Percentiles rank a stretch among this genome's conserved stretches.
Conservation (phyloP, 1,140 invertebrate genomes). For the Hypothenemus hampei region DNA sequence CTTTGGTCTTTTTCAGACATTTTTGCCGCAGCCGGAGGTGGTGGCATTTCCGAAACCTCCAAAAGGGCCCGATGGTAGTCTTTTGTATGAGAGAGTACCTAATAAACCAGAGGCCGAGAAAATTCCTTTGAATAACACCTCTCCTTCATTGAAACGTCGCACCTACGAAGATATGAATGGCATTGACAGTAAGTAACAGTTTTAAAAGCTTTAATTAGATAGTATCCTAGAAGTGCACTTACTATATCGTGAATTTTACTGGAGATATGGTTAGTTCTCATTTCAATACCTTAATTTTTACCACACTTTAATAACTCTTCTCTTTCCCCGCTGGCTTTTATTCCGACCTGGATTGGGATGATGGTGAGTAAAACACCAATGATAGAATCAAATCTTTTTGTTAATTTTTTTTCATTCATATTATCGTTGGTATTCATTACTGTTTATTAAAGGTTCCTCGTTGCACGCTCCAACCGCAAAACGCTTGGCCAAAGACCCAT, state of each 20-base stretch:
- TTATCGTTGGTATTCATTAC: not conserved
- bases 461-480: conserved; percentile 52
- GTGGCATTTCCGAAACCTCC: conserved; percentile 84
- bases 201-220: too few species aligned
- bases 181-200: conserved; percentile 77
- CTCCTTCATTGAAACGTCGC: conserved; percentile 66
- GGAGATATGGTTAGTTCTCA: too few species aligned
- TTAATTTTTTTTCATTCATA: too few species aligned
- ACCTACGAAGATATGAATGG: conserved; percentile 86
- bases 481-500: conserved; percentile 65
- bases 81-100: conserved; percentile 76
- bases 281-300: too few species aligned
- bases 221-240: too few species aligned
- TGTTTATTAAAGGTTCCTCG: conserved; percentile 31
- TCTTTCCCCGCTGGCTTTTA: conserved; percentile 54
- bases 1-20: conserved; percentile 2
- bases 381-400: too few species aligned
- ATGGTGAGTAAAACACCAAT: conserved; percentile 48
- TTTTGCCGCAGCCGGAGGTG: conserved; percentile 70
- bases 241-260: too few species aligned
- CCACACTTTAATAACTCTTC: too few species aligned
- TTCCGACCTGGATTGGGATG: conserved; percentile 59
- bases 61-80: conserved; percentile 77
- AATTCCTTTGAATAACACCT: conserved; percentile 52
- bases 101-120: conserved; percentile 73